Base-by-base conservation (phyloP, 2,888 invertebrate genomes). In the Drosophila neotestacea region DNA sequence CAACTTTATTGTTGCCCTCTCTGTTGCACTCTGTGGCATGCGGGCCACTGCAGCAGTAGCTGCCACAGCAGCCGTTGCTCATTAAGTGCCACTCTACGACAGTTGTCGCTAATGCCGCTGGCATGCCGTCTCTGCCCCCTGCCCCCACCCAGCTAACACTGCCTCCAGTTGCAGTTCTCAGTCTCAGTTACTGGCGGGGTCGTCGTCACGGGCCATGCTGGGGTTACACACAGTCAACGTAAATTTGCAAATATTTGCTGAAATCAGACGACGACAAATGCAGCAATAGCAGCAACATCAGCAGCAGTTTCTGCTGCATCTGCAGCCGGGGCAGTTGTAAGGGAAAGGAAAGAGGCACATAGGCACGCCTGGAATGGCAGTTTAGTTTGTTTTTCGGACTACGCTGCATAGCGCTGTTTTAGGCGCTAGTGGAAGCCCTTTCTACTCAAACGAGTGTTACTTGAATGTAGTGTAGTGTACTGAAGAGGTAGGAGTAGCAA, bases 81-180 rank as follows among this genome's bases (percentile, higher is more conserved):
- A 85, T 85, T 85, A 88, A 85, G 84, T 85, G 84, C 88, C 88
- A 85, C 84, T 85, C 88, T 78, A 85, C 84, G 84, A 88, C 86
- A 88, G 84, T 84, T 84, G 84, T 84, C 88, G 84, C 84, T 83
- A 85, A 86, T 84, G 88, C 84, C 79, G 69, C 87, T 84, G 67
- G 79, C 66, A 73, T 79, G 73, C 67, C 63, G 51, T 41, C 67
- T 42, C 66, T 44, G 32, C 50, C 64, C 10, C 34, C 10, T n/a
- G 27, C 27, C 47, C 32, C 30, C 16, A 16, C 16, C 44, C 55
- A 6, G 30, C 30, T 7, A 3, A 4, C 30, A 9, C 32, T 32
- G 32, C 32, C 32, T 48, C 16, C 28, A 41, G 46, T 39, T 34
- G 55, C 56, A 44, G 13, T 38, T 42, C 60, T 56, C 64, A 36